Base-by-base conservation (phyloP, 2,888 invertebrate genomes). In the Athripsodes cinereus region DNA sequence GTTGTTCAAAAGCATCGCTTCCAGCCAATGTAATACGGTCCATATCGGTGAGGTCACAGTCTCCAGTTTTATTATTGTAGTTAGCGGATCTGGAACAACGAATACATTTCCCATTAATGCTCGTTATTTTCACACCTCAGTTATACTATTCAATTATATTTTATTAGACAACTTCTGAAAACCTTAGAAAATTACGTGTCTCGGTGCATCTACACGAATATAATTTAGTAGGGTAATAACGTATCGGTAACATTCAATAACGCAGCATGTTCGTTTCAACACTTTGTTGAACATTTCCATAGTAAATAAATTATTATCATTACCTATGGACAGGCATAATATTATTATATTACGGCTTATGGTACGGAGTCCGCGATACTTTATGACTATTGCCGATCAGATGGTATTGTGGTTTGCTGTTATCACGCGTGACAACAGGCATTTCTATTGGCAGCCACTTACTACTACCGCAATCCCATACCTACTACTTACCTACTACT, bases 21-120 rank as follows among this genome's bases (percentile, higher is more conserved):
- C 92, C 91, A 60, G 89, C 91, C 68, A 92, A 81, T 55, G 93
- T 92, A 74, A 93, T 84, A 66, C 93, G 85, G 78, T 93, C 93
- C 92, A 94, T 92, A 75, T 89, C 91, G 63, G 92, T 92, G 68
- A 93, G 80, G 71, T 89, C 88, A 77, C 94, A 94, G 70, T 87
- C 87, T 64, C 90, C 90, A 64, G 88, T 90, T 65, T 84, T 84
- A 76, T 90, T 90, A 76, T 88, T 86, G 80, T 88, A 95, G 80
- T 91, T 94, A 69, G 93, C 90, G 68, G 94, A 94, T 81, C 94
- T 94, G 85, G 10, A 40, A 40, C 40, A 40, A 40, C 13, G 13
- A 13, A 40, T 5, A 40, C 3, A 26, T 26, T 10, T 26, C 5
- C 3, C 26, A 26, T 26, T 26, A 26, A 26, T 26, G 26, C 26